Evolutionary conservation across 2,888 invertebrate species (phyloP).

Genomic region (Ypsolopha scabrella): DNA sequence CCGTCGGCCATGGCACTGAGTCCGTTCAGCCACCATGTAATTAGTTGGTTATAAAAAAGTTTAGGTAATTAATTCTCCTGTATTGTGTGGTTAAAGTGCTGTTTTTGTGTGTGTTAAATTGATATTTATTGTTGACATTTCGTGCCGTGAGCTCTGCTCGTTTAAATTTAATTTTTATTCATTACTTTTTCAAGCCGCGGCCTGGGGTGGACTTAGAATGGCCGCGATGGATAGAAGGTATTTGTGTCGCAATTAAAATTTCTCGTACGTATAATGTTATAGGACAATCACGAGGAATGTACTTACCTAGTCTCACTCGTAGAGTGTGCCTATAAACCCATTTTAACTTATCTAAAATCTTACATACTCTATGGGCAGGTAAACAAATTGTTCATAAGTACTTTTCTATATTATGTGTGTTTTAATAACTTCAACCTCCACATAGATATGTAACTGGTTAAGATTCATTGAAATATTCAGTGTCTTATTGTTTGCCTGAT

Average conservation of each 20-base stretch:
- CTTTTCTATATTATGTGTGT: no score
- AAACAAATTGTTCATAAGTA: no score
- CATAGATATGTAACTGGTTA: no score
- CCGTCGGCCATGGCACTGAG: constrained; percentile 21
- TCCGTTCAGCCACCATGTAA: constrained; percentile 47
- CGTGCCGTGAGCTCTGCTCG: constrained; percentile 35
- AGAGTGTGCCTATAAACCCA: no score
- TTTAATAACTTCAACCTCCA: no score
- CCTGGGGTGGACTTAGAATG: not conserved
- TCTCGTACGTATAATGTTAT: not conserved
- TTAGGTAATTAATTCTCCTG: constrained; percentile 56
- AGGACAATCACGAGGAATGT: no score
- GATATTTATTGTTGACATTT: constrained; percentile 60
- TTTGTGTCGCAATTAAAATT: constrained; percentile 20
- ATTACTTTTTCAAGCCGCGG: constrained; percentile 16
- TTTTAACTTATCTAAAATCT: no score
- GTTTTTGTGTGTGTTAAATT: constrained; percentile 42
- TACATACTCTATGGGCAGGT: no score
- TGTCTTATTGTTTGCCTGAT: no score
- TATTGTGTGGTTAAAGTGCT: constrained; percentile 27
- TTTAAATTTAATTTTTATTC: constrained; percentile 25
- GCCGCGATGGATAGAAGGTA: constrained; percentile 7
- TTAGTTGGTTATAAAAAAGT: constrained; percentile 52
- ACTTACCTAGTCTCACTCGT: no score
- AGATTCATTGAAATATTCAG: no score